Conservation (phyloP, 2,113 vertebrate genomes). For the Carassius carassius region DNA sequence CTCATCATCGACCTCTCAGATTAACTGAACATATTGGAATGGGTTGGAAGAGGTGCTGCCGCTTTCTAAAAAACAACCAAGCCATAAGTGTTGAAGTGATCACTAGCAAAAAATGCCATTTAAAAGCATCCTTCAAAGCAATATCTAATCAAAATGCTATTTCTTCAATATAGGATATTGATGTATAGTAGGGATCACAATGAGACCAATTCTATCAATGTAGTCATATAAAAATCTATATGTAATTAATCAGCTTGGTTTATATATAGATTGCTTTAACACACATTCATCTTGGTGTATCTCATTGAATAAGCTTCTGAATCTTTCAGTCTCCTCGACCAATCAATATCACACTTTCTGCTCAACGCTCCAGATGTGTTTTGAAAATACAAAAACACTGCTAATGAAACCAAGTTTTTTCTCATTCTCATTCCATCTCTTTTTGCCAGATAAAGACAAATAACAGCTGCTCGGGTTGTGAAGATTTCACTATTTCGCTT, state of each 20-base stretch:
- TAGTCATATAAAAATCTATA: too few species aligned
- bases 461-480: not conserved
- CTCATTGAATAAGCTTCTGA: not conserved
- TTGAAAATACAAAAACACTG: not conserved
- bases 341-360: slow-evolving; percentile 13
- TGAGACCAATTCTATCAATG: too few species aligned
- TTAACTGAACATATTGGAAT: slow-evolving; percentile 15
- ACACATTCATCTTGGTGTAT: not conserved
- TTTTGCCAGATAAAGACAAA: slow-evolving; percentile 3
- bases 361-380: not conserved
- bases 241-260: not conserved
- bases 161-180: not conserved
- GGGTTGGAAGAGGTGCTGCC: not conserved
- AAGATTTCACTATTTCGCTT: not conserved
- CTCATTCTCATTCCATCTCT: not conserved
- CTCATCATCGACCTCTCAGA: slow-evolving; percentile 28
- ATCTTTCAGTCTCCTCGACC: slow-evolving; percentile 17
- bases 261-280: not conserved
- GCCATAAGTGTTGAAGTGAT: not conserved
- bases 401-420: slow-evolving; percentile 9
- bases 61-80: not conserved
- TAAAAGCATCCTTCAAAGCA: not conserved
- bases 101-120: not conserved
- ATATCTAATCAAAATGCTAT: not conserved
- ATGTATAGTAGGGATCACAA: too few species aligned